Conservation (phyloP, 2,888 invertebrate species). For the Scaptomyza reducta region DNA sequence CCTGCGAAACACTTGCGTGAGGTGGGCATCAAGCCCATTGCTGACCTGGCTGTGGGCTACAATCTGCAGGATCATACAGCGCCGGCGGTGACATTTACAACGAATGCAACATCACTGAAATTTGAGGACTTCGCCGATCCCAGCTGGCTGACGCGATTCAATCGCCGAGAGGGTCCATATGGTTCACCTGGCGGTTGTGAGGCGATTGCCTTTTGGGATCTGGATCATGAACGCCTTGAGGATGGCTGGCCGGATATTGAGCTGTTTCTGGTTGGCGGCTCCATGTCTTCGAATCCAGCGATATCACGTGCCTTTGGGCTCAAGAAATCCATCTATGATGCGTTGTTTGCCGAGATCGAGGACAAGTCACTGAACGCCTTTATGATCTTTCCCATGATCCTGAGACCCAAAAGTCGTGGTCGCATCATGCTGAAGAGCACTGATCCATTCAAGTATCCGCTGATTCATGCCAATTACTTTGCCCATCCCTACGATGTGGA, state of each 20-base stretch:
- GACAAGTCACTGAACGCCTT: constrained; percentile 84
- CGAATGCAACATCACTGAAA: constrained; percentile 84
- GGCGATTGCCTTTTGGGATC: constrained; percentile 87
- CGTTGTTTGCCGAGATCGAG: constrained; percentile 84
- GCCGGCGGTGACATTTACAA: constrained; percentile 88
- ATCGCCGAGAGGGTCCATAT: constrained; percentile 84
- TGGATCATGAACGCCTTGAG: constrained; percentile 85
- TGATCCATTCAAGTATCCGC: constrained; percentile 88
- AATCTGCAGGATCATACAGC: constrained; percentile 88
- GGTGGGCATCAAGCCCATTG: constrained; percentile 85
- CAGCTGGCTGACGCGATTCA: constrained; percentile 74
- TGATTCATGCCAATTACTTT: constrained; percentile 89
- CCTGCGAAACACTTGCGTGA: constrained; percentile 86
- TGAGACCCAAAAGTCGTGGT: constrained; percentile 90
- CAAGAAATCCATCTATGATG: constrained; percentile 84
- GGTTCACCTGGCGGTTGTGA: constrained; percentile 87
- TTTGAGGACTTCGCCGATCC: constrained; percentile 82
- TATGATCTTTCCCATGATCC: constrained; percentile 87
- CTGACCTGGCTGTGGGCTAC: constrained; percentile 87
- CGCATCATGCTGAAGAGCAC: constrained; percentile 87
- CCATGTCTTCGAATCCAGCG: constrained; percentile 83
- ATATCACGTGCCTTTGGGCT: constrained; percentile 85
- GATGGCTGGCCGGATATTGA: constrained; percentile 89
- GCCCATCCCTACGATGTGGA: constrained; percentile 87
- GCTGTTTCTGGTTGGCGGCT: constrained; percentile 87